These are phyloP conservation scores for Silurus asotus DNA, from an alignment of 2,113 vertebrate species.

Conservation along the genomic window DNA sequence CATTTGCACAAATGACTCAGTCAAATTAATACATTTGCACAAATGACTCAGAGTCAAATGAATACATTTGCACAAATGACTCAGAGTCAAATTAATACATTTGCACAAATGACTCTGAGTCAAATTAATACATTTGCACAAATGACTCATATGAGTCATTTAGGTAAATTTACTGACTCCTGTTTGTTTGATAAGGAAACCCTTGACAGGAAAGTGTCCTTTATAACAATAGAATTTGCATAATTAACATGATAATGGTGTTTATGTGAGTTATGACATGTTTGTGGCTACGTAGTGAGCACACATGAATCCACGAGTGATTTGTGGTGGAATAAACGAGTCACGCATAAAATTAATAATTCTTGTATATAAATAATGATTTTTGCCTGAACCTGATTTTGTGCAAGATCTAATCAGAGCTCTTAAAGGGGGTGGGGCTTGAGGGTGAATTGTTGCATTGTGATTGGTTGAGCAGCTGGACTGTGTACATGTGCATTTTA, in stretches of 20 bases:
- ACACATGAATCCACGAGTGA: neutral
- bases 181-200: neutral
- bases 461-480: slow-evolving; percentile 45
- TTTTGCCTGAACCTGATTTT: neutral
- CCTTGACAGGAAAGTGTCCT: neutral
- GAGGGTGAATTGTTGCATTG: slow-evolving; percentile 12
- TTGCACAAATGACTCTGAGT: neutral
- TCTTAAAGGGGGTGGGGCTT: neutral
- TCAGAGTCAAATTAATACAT: neutral
- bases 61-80: neutral
- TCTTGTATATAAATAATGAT: neutral
- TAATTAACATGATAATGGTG: neutral
- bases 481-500: slow-evolving; percentile 37
- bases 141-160: neutral
- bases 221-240: neutral
- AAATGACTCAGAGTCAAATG: neutral
- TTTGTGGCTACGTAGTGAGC: neutral
- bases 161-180: neutral
- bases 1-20: neutral
- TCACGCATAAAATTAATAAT: neutral
- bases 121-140: neutral
- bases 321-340: neutral
- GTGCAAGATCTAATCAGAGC: slow-evolving; percentile 35
- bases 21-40: neutral
- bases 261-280: no score